Base-by-base conservation (phyloP, 2,888 invertebrate genomes). In the Tetragonisca angustula region DNA sequence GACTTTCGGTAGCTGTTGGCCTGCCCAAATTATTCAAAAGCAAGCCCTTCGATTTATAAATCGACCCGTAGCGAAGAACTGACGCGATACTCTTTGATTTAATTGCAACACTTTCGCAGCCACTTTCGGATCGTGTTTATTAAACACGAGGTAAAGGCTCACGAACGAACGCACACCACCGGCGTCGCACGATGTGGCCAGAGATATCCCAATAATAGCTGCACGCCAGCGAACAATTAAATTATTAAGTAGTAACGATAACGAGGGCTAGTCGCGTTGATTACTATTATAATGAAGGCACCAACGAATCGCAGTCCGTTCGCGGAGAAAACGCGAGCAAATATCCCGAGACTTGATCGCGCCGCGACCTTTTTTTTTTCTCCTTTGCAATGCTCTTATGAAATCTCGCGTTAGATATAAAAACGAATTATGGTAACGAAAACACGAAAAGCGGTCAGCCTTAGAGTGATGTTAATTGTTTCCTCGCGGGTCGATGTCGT, bases 141-240 rank as follows among this genome's bases (percentile, higher is more conserved):
- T 83, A 81, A 79, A 54, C 54, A n/a, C 64, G 71, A 27, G 65
- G 64, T 21, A 27, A 36, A n/a, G 19, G 13, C 69, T 59, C 72
- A 71, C 83, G 62, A 50, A 59, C 19, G 69, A 24, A 62, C 64
- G 27, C 50, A 68, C 13, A 52, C 64, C n/a, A 61, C 73, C 71
- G 71, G 65, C 84, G 81, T 69, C 73, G 74, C 73, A 85, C 90
- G 94, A 94, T 94, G 90, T 90, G 91, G 86, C 85, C 87, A 79
- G 87, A 94, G 93, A 94, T 94, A 94, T 91, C 90, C 92, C 92
- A 93, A 93, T 93, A 93, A 93, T 92, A 91, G 89, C 83, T 87
- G 92, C 94, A 94, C 94, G 94, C 94, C 91, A 94, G 91, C 90
- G 92, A 93, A 93, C 94, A 94, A 94, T 94, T 94, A 94, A 94